Percentiles rank a stretch among this genome's conserved stretches.
Conservation (phyloP, 1,140 invertebrate genomes). For the Sitophilus oryzae region DNA sequence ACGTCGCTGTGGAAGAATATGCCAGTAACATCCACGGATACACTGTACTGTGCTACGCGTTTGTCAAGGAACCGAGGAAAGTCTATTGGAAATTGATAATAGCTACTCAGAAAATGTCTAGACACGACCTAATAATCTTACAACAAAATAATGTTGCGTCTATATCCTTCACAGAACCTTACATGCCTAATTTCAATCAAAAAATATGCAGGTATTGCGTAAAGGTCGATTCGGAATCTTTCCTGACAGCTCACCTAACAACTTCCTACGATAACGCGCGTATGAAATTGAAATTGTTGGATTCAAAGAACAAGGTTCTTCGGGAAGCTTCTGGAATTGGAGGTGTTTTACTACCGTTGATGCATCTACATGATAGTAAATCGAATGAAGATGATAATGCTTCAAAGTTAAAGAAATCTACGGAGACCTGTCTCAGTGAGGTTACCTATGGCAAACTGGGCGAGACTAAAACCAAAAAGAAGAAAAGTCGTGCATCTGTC, state of each 20-base stretch:
- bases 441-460: constrained; percentile 1
- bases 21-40: constrained; percentile 32
- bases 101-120: constrained; percentile 3
- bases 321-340: constrained; percentile 5
- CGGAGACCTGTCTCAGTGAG: not conserved
- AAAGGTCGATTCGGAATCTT: not conserved
- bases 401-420: not conserved
- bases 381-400: not conserved
- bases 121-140: constrained; percentile 1
- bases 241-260: constrained; percentile 15
- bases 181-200: constrained; percentile 19
- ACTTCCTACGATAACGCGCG: constrained; percentile 9
- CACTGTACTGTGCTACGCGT: constrained; percentile 42
- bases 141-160: not conserved
- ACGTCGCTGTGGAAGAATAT: constrained; percentile 31
- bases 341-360: constrained; percentile 11
- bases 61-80: constrained; percentile 22
- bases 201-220: constrained; percentile 11
- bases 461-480: too few species aligned
- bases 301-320: constrained; percentile 7
- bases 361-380: not conserved
- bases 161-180: constrained; percentile 8
- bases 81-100: constrained; percentile 37
- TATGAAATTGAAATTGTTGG: constrained; percentile 8
- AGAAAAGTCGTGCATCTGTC: too few species aligned